Evolutionary conservation across 2,797 vertebrate genomes (phyloP), one percentile per base, ranked within the genome.

Genomic region (Buphagus erythrorhynchus): DNA sequence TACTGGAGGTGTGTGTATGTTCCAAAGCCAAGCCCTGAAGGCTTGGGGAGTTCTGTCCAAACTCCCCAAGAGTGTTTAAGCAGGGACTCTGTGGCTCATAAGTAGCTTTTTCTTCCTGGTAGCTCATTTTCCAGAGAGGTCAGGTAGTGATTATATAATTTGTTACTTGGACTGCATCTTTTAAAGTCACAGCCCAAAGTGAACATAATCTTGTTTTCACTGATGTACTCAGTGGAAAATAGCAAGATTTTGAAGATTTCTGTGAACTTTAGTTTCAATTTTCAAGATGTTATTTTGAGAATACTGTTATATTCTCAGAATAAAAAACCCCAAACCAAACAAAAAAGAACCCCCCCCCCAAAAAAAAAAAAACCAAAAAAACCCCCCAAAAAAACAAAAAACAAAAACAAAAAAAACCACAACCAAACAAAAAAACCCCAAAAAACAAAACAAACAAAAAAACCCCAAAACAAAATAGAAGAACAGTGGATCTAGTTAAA

Each of bases 11-110:
- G 43, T 5, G 16, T 4, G 24, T 88, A 72, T 78, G 87, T 94
- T 94, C 76, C 79, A 79, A 66, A 90, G 91, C 91, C 91, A 96
- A 95, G 73, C 87, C 91, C 91, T 0, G 43, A 78, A 96, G 94
- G 82, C 36, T 40, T 40, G 40, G 15, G 40, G 40, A 40, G 40
- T 40, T 97, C 89, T 75, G 26, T 83, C 87, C 90, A 52, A 96
- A 76, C 26, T 90, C 43, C 65, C 54, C 28, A 59, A 61, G 54
- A 81, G 10, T 68, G 49, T 68, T 94, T 75, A 81, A 54, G 79
- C 45, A 66, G 69, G 21, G 76, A 61, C 73, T 83, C 57, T 84
- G 79, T 94, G 73, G 58, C 66, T 90, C 51, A 35, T 48, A 86
- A 81, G 51, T 25, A 91, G 54, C 66, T 91, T 78, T 94, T 96